Percentiles rank a stretch among this genome's conserved stretches.
phyloP scores from a whole-genome alignment of 1,140 invertebrate species.

The Diploscapter pachys region DNA sequence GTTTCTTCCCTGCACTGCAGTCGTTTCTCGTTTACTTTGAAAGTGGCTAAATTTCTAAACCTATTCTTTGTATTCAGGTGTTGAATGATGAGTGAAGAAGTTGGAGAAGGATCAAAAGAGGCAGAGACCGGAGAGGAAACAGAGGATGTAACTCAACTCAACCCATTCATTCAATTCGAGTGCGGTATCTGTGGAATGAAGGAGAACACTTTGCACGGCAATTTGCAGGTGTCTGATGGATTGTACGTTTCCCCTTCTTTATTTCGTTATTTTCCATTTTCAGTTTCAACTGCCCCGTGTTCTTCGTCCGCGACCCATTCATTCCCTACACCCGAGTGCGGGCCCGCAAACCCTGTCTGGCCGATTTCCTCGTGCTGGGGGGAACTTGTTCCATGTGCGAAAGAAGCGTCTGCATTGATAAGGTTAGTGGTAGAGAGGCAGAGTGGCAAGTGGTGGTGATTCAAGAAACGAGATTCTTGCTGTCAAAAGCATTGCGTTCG shows the following conservation, averaged over 20 bases:
- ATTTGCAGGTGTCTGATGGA: not conserved
- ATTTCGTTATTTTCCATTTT: not conserved
- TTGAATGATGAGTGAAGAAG: too few species aligned
- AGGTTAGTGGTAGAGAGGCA: not conserved
- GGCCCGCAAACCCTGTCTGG: not conserved
- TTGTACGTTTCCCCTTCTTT: slow-evolving; percentile 3
- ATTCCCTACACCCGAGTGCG: slow-evolving; percentile 1
- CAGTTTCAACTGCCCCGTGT: slow-evolving; percentile 2
- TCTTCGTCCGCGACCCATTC: slow-evolving; percentile 16
- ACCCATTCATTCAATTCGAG: slow-evolving; percentile 8
- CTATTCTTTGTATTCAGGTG: too few species aligned
- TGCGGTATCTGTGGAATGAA: slow-evolving; percentile 9
- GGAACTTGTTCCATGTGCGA: slow-evolving; percentile 1
- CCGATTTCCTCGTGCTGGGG: slow-evolving; percentile 16
- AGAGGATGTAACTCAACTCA: too few species aligned
- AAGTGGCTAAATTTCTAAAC: too few species aligned
- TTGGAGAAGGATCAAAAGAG: too few species aligned
- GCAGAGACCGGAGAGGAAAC: too few species aligned
- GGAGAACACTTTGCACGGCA: slow-evolving; percentile 12
- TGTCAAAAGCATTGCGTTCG: not conserved
- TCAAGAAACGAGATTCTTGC: too few species aligned
- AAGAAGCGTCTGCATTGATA: slow-evolving; percentile 6
- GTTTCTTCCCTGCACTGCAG: too few species aligned
- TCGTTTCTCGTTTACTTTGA: too few species aligned
- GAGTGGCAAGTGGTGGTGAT: not conserved